Percentiles rank a stretch among this genome's conserved stretches.
Evolutionary conservation across 1,140 invertebrate species (phyloP).

Genomic region (Sitobion miscanthi): DNA sequence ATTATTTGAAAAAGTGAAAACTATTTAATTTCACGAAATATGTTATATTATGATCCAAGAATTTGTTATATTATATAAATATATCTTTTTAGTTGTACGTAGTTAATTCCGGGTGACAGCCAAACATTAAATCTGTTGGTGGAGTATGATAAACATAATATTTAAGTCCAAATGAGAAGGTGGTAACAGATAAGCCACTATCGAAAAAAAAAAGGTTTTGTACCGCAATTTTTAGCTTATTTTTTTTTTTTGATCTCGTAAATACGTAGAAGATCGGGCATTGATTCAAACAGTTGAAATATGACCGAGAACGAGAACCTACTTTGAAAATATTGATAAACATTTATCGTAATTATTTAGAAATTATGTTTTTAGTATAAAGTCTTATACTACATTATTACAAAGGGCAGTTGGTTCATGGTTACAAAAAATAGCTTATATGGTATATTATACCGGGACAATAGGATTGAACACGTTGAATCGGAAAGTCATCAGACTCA

Average conservation of each 20-base stretch:
- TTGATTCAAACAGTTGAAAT: neutral
- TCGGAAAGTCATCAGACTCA: neutral
- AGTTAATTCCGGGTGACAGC: neutral
- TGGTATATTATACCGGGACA: neutral
- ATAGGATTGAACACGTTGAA: neutral
- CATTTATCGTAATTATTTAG: neutral
- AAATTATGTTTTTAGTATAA: neutral
- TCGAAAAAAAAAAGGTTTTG: neutral
- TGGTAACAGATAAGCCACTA: neutral
- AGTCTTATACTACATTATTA: neutral
- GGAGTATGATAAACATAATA: neutral
- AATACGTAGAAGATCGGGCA: neutral
- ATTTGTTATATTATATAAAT: neutral
- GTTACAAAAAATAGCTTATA: neutral
- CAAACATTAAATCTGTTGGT: neutral
- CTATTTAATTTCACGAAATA: no score
- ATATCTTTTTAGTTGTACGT: neutral
- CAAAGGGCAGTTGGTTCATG: no score
- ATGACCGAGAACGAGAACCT: neutral
- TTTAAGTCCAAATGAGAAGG: neutral
- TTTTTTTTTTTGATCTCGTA: neutral
- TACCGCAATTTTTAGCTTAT: neutral
- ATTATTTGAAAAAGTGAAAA: neutral
- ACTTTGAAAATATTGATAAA: neutral
- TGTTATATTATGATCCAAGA: neutral